Evolutionary conservation across 1,140 invertebrate genomes (phyloP), one percentile per base, ranked within the genome.

Genomic region (Trichonephila clavipes): DNA sequence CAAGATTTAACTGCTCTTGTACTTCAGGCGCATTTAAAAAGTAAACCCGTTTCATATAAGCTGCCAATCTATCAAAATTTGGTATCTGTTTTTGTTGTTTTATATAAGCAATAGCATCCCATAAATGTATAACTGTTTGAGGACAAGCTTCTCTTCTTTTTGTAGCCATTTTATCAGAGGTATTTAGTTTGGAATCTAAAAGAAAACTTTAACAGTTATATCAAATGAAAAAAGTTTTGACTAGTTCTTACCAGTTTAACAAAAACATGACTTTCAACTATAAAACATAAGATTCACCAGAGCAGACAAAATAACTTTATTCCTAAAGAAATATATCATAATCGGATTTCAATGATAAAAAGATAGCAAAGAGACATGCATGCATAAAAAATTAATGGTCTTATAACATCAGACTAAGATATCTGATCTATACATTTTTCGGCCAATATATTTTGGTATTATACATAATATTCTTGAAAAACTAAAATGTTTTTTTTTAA

Each of bases 21-120:
- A 96, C 95, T 94, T 96, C 96, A 91, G 95, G 95, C 96, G 95
- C 90, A 81, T 95, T 95, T 83, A 96, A 93, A 77, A 95, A 95
- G 92, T 96, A 95, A 40, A 95, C 95, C 61, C 96, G 90, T 83
- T 95, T 95, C 95, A 96, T 95, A 87, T 95, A 96, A 16, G 95
- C 94, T 34, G 95, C 92, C 21, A 97, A 95, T 64, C 96, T 95
- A 2, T 96, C 96, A 64, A 96, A 94, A 94, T 96, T 96, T 7
- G 97, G 96, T 62, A 97, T 95, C 94, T 97, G 97, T 94, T 96
- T 96, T 94, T 97, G 96, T 90, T 96, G 96, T 19, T 96, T 95
- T 51, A 96, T 96, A 81, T 96, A 96, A 91, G 95, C 95, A 89
- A 97, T 96, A 0, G 96, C 96, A 95, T 96, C 96, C 95, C 97